Base-by-base conservation (phyloP, 1,140 invertebrate species). In the Diuraphis noxia region DNA sequence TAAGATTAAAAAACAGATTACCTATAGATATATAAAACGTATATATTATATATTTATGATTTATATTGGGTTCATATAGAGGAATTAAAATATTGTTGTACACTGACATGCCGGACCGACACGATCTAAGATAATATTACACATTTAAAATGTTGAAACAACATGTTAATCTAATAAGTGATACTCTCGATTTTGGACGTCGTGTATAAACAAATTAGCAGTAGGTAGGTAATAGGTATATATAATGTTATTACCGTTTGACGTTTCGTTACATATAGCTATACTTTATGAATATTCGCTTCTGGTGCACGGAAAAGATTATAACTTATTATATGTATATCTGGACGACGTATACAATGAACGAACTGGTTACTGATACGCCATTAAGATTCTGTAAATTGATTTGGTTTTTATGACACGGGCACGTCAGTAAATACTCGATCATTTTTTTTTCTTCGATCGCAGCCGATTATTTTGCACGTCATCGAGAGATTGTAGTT, bases 181-280 rank as follows among this genome's bases (percentile, higher is more conserved):
- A 41, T 46, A 49, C 81, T 41, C 81, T 82, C 36, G 43, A 49
- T 49, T 49, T 46, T 46, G n/a, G n/a, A 46, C 84, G 84, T 86
- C 49, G 43, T 86, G 19, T 86, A 46, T 49, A 86, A 86, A 86
- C 84, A 86, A 86, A 86, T 86, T 86, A 86, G 41, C 84, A n/a
- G 84, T 21, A n/a, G n/a, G n/a, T n/a, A n/a, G n/a, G n/a, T n/a
- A n/a, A n/a, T n/a, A n/a, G n/a, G n/a, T n/a, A n/a, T n/a, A 38
- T 79, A 77, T 38, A 38, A 79, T 40, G 36, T 82, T 21, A n/a
- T 82, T 21, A n/a, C 43, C 8, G 84, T 46, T 86, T 23, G 84
- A 36, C 43, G 41, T 46, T 34, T n/a, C 17, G 17, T 85, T 21
- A 43, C 46, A 7, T 85, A 43, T 19, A 40, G 38, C 40, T 72